A percentile compares a stretch with the other conserved stretches of the same genome.
These are phyloP conservation scores for Drosophila nasuta DNA, from an alignment of 1,140 invertebrate species.

Conservation along the genomic window DNA sequence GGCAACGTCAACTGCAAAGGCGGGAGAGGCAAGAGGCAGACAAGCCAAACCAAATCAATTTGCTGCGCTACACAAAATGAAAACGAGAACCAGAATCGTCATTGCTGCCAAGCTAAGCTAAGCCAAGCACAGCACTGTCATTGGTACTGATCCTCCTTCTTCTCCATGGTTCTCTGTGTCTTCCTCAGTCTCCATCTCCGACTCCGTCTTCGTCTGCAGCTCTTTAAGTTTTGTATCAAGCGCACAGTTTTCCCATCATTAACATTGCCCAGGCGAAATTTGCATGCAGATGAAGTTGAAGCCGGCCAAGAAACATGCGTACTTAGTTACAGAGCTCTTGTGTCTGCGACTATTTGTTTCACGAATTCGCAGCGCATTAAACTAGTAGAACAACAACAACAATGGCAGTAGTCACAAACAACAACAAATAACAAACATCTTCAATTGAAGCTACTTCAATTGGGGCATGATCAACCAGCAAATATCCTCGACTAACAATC, in stretches of 20 bases:
- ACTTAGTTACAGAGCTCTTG: slow-evolving; percentile 47
- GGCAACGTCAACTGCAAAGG: slow-evolving; percentile 53
- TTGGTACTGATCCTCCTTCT: slow-evolving; percentile 24
- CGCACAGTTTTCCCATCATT: slow-evolving; percentile 72
- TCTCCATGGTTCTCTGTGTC: not conserved
- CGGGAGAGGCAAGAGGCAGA: not conserved
- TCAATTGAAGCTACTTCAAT: not conserved
- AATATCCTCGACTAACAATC: slow-evolving; percentile 9
- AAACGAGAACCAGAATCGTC: slow-evolving; percentile 61
- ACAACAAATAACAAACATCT: slow-evolving; percentile 38
- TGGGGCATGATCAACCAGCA: slow-evolving; percentile 5
- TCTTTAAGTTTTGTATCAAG: not conserved
- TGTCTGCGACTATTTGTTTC: slow-evolving; percentile 76
- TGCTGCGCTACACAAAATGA: slow-evolving; percentile 63
- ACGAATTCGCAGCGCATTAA: slow-evolving; percentile 77
- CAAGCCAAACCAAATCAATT: slow-evolving; percentile 68
- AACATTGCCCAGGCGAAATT: slow-evolving; percentile 69
- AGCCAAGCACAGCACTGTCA: slow-evolving; percentile 9
- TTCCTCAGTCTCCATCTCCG: not conserved
- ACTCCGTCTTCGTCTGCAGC: not conserved
- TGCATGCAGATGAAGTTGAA: slow-evolving; percentile 68
- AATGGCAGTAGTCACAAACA: slow-evolving; percentile 14
- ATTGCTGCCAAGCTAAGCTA: slow-evolving; percentile 5
- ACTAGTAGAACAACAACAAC: slow-evolving; percentile 33
- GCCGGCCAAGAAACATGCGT: slow-evolving; percentile 71